Base-by-base conservation (phyloP, 2,797 vertebrate genomes). In the Spinibarbus caldwelli region DNA sequence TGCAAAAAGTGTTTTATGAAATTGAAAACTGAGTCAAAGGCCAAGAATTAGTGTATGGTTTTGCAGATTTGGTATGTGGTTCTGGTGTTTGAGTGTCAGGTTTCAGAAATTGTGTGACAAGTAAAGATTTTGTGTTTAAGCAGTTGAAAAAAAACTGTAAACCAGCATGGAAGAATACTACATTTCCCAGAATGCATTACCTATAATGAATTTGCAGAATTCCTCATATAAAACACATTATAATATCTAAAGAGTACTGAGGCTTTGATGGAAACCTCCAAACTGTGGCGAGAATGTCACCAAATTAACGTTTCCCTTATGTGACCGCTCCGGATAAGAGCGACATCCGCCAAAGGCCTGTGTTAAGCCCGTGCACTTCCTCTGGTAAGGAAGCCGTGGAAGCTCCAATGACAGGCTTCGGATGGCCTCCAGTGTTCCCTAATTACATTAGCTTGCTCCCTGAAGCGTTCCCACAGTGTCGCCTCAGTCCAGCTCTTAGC, bases 391-490 rank as follows among this genome's bases (percentile, higher is more conserved):
- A 75, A 57, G 57, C 6, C 8, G 14, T 41, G 12, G 36, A 68
- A 52, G 36, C 45, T 31, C 15, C 19, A 26, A n/a, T 64, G 57
- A n/a, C 59, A 81, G 10, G 78, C 26, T 54, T 54, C 68, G 11
- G 43, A 64, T 83, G 17, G 38, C 38, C 49, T 71, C 38, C 15
- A 34, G 57, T 79, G 66, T 52, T 67, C 68, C 34, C 64, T 75
- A 29, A 54, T 54, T 83, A 80, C 38, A 80, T 80, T 73, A 79
- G 36, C 10, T 19, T 43, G 12, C 59, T 73, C 77, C 73, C 49
- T 52, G 43, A 78, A 72, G 19, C 9, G 14, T 78, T 49, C 23
- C 38, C 34, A 70, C 36, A 54, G 64, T 64, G 54, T 64, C 80
- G 26, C 14, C 66, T 52, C 26, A 78, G 23, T 79, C 47, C 67